phyloP scores from a whole-genome alignment of 2,797 vertebrate species.

The Synanceia verrucosa region DNA sequence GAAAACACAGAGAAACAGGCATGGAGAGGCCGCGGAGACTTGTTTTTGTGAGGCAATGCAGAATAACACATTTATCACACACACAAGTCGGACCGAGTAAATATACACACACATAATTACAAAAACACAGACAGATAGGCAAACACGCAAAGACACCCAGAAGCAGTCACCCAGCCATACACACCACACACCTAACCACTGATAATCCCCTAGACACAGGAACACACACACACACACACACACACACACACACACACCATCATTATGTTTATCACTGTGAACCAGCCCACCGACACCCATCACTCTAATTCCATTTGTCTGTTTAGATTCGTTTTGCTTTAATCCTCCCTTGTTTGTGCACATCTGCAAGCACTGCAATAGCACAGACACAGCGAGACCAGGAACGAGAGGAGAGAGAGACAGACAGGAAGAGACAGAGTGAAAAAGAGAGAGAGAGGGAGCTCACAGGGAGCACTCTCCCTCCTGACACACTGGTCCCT shows the following conservation, averaged over 20 bases:
- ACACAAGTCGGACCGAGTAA: conserved; percentile 74
- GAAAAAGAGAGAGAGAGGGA: conserved; percentile 26
- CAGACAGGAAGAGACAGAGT: not conserved
- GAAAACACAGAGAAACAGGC: conserved; percentile 37
- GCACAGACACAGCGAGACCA: conserved; percentile 61
- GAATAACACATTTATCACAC: conserved; percentile 75
- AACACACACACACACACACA: conserved; percentile 65
- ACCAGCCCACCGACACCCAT: conserved; percentile 86
- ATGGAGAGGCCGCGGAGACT: conserved; percentile 50
- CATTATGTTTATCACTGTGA: conserved; percentile 86
- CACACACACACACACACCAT: conserved; percentile 75
- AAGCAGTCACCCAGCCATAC: conserved; percentile 84
- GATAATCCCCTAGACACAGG: conserved; percentile 83
- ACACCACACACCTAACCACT: conserved; percentile 81
- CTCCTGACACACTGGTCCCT: conserved; percentile 66
- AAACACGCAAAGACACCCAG: conserved; percentile 85
- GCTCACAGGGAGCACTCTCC: conserved; percentile 63
- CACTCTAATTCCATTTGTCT: conserved; percentile 88
- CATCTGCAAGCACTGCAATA: conserved; percentile 82
- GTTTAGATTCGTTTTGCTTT: conserved; percentile 88
- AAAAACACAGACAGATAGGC: conserved; percentile 83
- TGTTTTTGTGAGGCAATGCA: conserved; percentile 62
- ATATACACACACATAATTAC: conserved; percentile 85
- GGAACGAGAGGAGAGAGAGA: conserved; percentile 37
- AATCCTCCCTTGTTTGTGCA: conserved; percentile 86